Evolutionary conservation across 92 coral and sea anemone species (phyloP).

Genomic region (Phenganax subtilis): DNA sequence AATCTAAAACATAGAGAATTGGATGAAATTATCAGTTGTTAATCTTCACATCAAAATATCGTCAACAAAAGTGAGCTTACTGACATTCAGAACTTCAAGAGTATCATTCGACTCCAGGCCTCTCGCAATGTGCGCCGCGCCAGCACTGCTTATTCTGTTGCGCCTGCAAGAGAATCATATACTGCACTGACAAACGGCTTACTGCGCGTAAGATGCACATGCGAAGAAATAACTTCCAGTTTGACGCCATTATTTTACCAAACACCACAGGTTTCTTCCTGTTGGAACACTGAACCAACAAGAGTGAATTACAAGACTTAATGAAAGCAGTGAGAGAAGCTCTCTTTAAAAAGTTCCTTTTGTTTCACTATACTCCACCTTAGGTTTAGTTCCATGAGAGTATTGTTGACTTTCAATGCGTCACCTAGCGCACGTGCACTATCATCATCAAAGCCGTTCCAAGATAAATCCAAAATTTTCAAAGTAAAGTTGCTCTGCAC

Average conservation of each 20-base stretch:
- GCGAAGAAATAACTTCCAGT: too few relatives aligned
- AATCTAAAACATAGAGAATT: slow-evolving; percentile 47
- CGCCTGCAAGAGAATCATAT: slow-evolving; percentile 45
- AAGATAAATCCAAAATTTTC: slow-evolving; percentile 72
- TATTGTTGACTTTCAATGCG: slow-evolving; percentile 79
- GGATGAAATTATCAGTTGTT: neutral
- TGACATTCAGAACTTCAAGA: slow-evolving; percentile 85
- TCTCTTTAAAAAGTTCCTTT: too few relatives aligned
- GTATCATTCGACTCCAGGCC: slow-evolving; percentile 93
- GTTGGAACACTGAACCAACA: too few relatives aligned
- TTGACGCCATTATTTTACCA: too few relatives aligned
- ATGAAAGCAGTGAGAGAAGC: too few relatives aligned
- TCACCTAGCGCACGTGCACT: slow-evolving; percentile 86
- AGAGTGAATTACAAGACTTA: too few relatives aligned
- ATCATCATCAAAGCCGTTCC: slow-evolving; percentile 87
- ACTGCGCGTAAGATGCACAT: too few relatives aligned
- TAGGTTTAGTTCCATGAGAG: slow-evolving; percentile 74
- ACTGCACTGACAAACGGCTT: too few relatives aligned
- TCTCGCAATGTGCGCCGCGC: slow-evolving; percentile 79
- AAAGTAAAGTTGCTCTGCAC: slow-evolving; percentile 80
- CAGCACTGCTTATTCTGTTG: slow-evolving; percentile 77
- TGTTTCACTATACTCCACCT: slow-evolving; percentile 45
- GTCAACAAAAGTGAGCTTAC: neutral
- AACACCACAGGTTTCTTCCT: too few relatives aligned
- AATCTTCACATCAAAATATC: neutral